These are phyloP conservation scores for Vicugna pacos DNA, from an alignment of 2,113 vertebrate species.

Conservation along the genomic window DNA sequence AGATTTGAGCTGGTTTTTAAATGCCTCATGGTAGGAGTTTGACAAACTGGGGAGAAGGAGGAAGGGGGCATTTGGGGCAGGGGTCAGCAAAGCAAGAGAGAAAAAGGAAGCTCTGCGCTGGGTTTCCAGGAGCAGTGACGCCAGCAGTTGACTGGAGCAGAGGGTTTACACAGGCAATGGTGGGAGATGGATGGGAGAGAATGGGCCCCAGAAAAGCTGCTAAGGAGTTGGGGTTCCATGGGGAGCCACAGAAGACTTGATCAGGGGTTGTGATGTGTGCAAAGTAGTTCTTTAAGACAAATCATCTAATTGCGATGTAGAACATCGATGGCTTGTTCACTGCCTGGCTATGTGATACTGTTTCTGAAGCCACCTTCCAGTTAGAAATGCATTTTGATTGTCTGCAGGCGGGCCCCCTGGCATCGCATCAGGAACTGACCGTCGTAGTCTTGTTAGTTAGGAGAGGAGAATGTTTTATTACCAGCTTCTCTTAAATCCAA, in stretches of 20 bases:
- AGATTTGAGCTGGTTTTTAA: not conserved
- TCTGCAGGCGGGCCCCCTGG: too few species aligned
- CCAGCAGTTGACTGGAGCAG: fast-evolving
- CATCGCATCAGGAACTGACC: not conserved
- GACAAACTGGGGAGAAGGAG: not conserved
- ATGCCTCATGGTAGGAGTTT: not conserved
- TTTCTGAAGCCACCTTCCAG: not conserved
- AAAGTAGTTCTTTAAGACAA: not conserved
- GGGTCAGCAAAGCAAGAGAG: not conserved
- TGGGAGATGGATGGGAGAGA: not conserved
- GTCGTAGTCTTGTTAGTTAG: not conserved
- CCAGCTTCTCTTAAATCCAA: not conserved
- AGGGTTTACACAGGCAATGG: not conserved
- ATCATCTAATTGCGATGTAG: too few species aligned
- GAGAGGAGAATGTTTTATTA: not conserved
- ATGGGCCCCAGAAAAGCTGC: not conserved
- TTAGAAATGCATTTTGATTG: not conserved
- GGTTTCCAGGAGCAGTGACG: not conserved
- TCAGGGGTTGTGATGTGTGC: not conserved
- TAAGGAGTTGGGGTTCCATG: not conserved
- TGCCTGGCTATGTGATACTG: not conserved
- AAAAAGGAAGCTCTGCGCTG: not conserved
- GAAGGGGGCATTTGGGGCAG: not conserved
- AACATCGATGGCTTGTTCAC: not conserved
- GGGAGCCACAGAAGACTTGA: not conserved